Evolutionary conservation across 1,140 invertebrate species (phyloP).

Genomic region (Papilio polytes): DNA sequence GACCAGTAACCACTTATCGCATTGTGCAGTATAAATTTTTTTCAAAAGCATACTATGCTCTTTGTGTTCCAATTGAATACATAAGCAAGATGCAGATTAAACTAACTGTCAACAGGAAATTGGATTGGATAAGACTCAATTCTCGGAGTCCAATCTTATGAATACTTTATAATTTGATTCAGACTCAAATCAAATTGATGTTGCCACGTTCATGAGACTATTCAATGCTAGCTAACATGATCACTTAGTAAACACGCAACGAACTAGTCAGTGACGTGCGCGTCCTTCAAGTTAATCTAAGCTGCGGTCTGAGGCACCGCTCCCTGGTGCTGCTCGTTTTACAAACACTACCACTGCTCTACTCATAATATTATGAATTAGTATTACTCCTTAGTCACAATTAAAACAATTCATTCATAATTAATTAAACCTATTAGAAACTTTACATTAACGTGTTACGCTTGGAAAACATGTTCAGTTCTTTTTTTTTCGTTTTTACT

Average conservation of each 20-base stretch:
- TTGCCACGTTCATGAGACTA: neutral
- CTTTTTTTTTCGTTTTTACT: neutral
- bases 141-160: neutral
- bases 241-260: slow-evolving; percentile 18
- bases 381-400: slow-evolving; percentile 4
- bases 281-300: slow-evolving; percentile 21
- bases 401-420: neutral
- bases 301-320: neutral
- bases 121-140: neutral
- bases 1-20: neutral
- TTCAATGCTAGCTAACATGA: neutral
- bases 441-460: neutral
- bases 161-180: neutral
- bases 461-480: neutral
- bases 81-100: neutral
- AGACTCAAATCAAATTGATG: neutral
- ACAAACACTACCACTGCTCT: slow-evolving; percentile 5
- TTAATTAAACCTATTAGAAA: neutral
- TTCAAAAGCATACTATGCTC: neutral
- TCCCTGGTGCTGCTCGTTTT: neutral
- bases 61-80: neutral
- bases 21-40: neutral
- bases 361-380: slow-evolving; percentile 21
- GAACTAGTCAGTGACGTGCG: neutral
- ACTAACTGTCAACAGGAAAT: neutral